Percentiles rank a stretch among this genome's conserved stretches.
Conservation (phyloP, 2,113 vertebrate species). For the Kryptolebias marmoratus region DNA sequence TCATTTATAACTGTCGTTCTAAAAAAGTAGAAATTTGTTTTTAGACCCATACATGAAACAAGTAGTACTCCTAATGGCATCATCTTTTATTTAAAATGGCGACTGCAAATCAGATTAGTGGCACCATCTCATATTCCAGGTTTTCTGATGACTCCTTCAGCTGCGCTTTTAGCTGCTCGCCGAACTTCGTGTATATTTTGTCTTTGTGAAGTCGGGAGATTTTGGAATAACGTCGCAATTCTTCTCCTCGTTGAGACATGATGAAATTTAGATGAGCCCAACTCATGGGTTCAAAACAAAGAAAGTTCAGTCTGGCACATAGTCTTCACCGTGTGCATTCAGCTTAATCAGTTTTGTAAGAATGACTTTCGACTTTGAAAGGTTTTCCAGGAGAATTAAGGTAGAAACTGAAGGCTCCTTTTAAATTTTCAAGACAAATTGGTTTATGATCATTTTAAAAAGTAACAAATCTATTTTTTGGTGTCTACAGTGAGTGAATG, state of each 20-base stretch:
- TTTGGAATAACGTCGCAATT: not conserved
- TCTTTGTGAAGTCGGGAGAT: not conserved
- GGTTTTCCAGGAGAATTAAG: no score
- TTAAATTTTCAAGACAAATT: no score
- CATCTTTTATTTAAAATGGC: constrained; percentile 1
- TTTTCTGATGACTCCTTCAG: not conserved
- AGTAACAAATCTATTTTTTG: no score
- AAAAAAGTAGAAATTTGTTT: not conserved
- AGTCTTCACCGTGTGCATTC: no score
- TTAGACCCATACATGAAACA: not conserved
- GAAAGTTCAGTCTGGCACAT: no score
- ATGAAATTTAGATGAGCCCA: not conserved
- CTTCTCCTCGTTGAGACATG: not conserved
- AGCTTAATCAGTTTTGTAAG: no score
- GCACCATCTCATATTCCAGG: not conserved
- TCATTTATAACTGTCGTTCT: not conserved
- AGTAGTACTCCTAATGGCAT: not conserved
- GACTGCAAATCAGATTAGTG: not conserved
- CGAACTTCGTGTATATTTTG: not conserved
- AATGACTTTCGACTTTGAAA: no score
- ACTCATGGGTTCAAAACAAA: no score
- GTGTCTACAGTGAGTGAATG: no score
- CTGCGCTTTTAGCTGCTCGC: not conserved
- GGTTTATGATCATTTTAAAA: no score
- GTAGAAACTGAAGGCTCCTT: no score